Evolutionary conservation across 1,140 invertebrate genomes (phyloP).

Genomic region (Zaprionus vittiger): DNA sequence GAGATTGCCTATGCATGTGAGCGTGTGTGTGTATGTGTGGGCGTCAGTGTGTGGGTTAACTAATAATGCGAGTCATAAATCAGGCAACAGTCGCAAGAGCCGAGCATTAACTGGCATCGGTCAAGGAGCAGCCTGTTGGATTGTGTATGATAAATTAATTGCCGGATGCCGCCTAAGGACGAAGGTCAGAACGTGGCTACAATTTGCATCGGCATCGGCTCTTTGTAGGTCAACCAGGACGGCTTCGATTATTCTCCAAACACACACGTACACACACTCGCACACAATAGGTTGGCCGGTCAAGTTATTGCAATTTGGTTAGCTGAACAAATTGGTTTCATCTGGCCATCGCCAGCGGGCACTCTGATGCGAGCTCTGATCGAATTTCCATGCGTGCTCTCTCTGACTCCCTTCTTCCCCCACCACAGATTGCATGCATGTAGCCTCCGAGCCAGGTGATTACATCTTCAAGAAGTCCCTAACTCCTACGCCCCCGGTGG

Average conservation of each 20-base stretch:
- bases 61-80: slow-evolving; percentile 76
- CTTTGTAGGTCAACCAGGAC: slow-evolving; percentile 50
- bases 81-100: slow-evolving; percentile 59
- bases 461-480: slow-evolving; percentile 90
- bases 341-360: slow-evolving; percentile 28
- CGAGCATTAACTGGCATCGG: slow-evolving; percentile 65
- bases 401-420: background rate
- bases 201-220: slow-evolving; percentile 34
- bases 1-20: background rate
- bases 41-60: slow-evolving; percentile 40
- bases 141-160: slow-evolving; percentile 78
- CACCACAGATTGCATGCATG: slow-evolving; percentile 92
- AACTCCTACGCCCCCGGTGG: slow-evolving; percentile 10
- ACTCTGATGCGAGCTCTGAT: background rate
- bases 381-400: background rate
- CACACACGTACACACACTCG: slow-evolving; percentile 12
- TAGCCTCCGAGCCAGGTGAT: slow-evolving; percentile 91
- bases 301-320: slow-evolving; percentile 46
- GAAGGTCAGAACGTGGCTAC: slow-evolving; percentile 27
- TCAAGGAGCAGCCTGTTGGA: slow-evolving; percentile 17
- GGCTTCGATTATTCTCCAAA: slow-evolving; percentile 42
- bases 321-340: slow-evolving; percentile 63
- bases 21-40: background rate
- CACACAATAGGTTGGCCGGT: slow-evolving; percentile 16
- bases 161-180: slow-evolving; percentile 20